These are phyloP conservation scores for Ormyrus rosae DNA, from an alignment of 2,888 invertebrate species.

Conservation along the genomic window DNA sequence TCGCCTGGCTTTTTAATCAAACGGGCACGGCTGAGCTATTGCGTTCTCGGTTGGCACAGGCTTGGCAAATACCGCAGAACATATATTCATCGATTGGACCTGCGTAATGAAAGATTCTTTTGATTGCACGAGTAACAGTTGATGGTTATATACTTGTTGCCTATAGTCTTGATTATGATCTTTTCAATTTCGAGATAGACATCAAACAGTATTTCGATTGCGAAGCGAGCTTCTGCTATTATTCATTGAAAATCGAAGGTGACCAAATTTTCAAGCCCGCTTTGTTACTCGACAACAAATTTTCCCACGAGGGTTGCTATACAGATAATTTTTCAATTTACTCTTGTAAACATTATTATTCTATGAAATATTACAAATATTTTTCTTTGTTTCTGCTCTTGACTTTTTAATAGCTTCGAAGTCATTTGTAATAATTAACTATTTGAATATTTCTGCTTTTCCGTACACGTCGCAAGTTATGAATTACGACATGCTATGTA, in stretches of 20 bases:
- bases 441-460: conserved; percentile 21
- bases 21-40: conserved; percentile 18
- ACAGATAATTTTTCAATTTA: background rate
- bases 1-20: conserved; percentile 45
- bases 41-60: background rate
- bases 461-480: conserved; percentile 12
- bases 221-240: background rate
- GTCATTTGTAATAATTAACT: background rate
- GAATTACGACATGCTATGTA: conserved; percentile 26
- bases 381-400: too few species aligned
- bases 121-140: background rate
- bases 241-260: background rate
- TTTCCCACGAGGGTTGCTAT: background rate
- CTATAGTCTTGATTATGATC: too few species aligned
- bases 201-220: too few species aligned
- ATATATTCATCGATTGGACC: background rate
- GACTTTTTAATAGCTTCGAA: too few species aligned
- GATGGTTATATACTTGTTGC: too few species aligned
- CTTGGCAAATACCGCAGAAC: too few species aligned
- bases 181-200: too few species aligned
- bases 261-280: background rate
- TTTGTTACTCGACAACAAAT: background rate
- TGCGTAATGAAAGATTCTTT: conserved; percentile 5
- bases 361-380: too few species aligned
- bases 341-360: background rate